Percentiles rank a stretch among this genome's conserved stretches.
Conservation (phyloP, 2,888 invertebrate species). For the Hylaea fasciaria region DNA sequence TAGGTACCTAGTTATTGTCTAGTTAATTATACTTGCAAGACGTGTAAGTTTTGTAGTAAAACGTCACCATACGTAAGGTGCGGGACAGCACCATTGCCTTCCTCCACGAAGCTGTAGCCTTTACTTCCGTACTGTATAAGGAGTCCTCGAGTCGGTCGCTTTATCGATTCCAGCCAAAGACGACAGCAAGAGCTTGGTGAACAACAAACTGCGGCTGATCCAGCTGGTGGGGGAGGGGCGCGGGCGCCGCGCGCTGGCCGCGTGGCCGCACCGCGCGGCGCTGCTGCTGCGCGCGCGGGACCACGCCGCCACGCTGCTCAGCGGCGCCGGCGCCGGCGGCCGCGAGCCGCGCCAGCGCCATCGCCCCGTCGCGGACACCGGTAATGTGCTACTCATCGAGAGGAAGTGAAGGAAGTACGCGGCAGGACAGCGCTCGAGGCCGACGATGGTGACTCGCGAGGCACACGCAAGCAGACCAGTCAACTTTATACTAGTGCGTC, state of each 20-base stretch:
- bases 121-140: too few relatives aligned
- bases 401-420: background rate
- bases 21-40: too few relatives aligned
- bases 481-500: too few relatives aligned
- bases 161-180: conserved; percentile 75
- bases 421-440: background rate
- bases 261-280: conserved; percentile 91
- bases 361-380: conserved; percentile 55
- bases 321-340: conserved; percentile 78
- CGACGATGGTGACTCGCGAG: too few relatives aligned
- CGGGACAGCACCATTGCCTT: too few relatives aligned
- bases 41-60: too few relatives aligned
- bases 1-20: too few relatives aligned
- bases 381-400: conserved; percentile 35
- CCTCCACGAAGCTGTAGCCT: too few relatives aligned
- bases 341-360: conserved; percentile 48
- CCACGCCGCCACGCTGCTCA: conserved; percentile 91
- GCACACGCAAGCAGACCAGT: background rate
- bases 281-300: conserved; percentile 91
- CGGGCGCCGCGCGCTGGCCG: conserved; percentile 90
- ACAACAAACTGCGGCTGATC: conserved; percentile 89
- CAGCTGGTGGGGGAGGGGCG: conserved; percentile 91
- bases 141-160: too few relatives aligned
- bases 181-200: conserved; percentile 84
- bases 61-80: too few relatives aligned